Percentiles rank a stretch among this genome's conserved stretches.
phyloP scores from a whole-genome alignment of 1,140 invertebrate species.

The Drosophila trapezifrons region DNA sequence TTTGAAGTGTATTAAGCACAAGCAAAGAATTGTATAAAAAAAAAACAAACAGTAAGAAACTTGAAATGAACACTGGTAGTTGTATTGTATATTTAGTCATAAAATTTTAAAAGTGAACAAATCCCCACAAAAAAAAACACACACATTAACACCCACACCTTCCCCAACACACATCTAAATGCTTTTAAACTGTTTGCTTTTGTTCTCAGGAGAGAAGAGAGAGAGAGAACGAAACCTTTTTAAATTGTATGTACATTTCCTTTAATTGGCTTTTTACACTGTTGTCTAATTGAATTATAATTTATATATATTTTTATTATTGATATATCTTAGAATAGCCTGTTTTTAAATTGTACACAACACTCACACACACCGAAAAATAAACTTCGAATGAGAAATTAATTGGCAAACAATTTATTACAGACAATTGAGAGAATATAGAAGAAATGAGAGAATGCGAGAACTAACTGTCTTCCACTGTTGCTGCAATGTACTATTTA shows the following conservation, averaged over 20 bases:
- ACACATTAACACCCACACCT: constrained; percentile 20
- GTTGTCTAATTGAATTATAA: constrained; percentile 79
- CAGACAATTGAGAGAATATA: constrained; percentile 28
- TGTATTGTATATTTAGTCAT: constrained; percentile 76
- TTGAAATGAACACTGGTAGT: constrained; percentile 66
- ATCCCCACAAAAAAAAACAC: constrained; percentile 25
- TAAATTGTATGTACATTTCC: constrained; percentile 78
- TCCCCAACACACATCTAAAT: constrained; percentile 49
- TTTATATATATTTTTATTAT: constrained; percentile 61
- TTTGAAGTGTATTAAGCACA: constrained; percentile 80
- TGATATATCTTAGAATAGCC: constrained; percentile 40
- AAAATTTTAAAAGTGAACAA: constrained; percentile 63
- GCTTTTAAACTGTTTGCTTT: constrained; percentile 75
- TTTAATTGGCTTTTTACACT: constrained; percentile 73
- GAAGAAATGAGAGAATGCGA: constrained; percentile 34
- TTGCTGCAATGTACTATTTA: constrained; percentile 80
- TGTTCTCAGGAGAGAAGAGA: constrained; percentile 22
- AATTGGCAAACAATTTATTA: constrained; percentile 33
- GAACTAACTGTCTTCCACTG: constrained; percentile 77
- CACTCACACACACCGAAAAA: constrained; percentile 41
- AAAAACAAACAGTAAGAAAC: constrained; percentile 40
- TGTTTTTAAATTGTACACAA: constrained; percentile 57
- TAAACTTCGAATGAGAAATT: constrained; percentile 46
- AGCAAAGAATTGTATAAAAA: constrained; percentile 71
- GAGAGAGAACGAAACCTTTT: constrained; percentile 47